Conservation (phyloP, 2,113 vertebrate genomes). For the Cyphomyrus plagiostoma region DNA sequence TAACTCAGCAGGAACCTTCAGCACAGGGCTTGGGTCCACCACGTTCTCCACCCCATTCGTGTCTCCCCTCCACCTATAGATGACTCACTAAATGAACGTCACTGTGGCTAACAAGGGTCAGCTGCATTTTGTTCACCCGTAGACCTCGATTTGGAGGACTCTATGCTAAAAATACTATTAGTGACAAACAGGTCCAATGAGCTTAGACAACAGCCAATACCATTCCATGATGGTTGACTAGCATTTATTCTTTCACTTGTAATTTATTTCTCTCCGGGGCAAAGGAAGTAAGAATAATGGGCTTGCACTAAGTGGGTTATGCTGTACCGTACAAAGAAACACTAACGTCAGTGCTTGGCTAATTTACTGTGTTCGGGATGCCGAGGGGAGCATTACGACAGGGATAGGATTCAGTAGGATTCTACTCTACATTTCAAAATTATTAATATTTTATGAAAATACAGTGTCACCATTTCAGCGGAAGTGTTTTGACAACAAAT, state of each 20-base stretch:
- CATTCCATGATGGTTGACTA: neutral
- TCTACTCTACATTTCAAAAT: neutral
- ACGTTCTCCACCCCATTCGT: neutral
- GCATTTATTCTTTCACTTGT: neutral
- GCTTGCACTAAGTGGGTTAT: neutral
- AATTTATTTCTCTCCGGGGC: neutral
- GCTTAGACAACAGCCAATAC: neutral
- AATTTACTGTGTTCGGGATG: neutral
- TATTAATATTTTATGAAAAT: neutral
- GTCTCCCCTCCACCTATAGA: neutral
- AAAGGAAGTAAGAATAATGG: neutral
- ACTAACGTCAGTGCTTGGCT: neutral
- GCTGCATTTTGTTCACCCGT: neutral
- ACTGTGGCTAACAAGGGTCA: neutral
- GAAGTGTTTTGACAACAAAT: slow-evolving; percentile 13
- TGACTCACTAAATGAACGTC: neutral
- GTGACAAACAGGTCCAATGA: neutral
- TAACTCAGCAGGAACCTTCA: neutral
- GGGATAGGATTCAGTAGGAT: neutral
- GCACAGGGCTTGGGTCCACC: neutral
- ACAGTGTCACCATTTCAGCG: neutral
- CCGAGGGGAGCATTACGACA: neutral
- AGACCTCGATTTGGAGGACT: neutral
- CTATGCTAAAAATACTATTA: neutral
- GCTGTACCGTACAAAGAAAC: neutral